These are phyloP conservation scores for Amaurobius ferox DNA, from an alignment of 2,888 invertebrate species.

Conservation along the genomic window DNA sequence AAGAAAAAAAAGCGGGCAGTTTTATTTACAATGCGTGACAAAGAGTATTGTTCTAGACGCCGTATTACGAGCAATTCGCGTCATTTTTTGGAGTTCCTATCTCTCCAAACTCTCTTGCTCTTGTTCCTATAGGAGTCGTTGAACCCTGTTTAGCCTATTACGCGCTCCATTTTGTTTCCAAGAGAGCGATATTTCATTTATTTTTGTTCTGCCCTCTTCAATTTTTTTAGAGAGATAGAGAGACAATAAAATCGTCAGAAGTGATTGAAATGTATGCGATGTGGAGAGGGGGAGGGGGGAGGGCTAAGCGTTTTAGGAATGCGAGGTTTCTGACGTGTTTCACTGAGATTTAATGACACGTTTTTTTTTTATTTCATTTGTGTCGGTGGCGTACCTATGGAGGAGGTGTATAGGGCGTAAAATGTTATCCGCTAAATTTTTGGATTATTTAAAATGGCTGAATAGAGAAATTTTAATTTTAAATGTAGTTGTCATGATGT, in stretches of 20 bases:
- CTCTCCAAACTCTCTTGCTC: conserved; percentile 20
- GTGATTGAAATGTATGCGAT: neutral
- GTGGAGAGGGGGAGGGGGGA: too few relatives aligned
- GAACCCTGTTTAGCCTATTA: conserved; percentile 53
- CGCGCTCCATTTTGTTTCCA: conserved; percentile 45
- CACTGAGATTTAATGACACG: too few relatives aligned
- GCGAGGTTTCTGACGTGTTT: too few relatives aligned
- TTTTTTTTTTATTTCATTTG: too few relatives aligned
- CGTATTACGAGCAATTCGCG: conserved; percentile 50
- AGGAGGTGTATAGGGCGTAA: too few relatives aligned
- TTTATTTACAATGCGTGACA: conserved; percentile 54
- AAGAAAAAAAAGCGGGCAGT: neutral
- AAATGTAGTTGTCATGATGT: too few relatives aligned
- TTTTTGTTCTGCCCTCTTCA: neutral
- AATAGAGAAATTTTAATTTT: too few relatives aligned
- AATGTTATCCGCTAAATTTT: too few relatives aligned
- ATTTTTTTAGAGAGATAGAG: neutral
- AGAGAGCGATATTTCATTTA: neutral
- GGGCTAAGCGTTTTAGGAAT: too few relatives aligned
- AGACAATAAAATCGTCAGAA: conserved; percentile 15
- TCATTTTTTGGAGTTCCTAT: conserved; percentile 37
- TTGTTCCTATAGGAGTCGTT: conserved; percentile 38
- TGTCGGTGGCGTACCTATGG: too few relatives aligned
- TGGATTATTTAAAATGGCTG: too few relatives aligned
- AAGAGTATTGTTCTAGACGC: conserved; percentile 50